Evolutionary conservation across 2,888 invertebrate genomes (phyloP), one percentile per base, ranked within the genome.

Genomic region (Cantharis rustica): DNA sequence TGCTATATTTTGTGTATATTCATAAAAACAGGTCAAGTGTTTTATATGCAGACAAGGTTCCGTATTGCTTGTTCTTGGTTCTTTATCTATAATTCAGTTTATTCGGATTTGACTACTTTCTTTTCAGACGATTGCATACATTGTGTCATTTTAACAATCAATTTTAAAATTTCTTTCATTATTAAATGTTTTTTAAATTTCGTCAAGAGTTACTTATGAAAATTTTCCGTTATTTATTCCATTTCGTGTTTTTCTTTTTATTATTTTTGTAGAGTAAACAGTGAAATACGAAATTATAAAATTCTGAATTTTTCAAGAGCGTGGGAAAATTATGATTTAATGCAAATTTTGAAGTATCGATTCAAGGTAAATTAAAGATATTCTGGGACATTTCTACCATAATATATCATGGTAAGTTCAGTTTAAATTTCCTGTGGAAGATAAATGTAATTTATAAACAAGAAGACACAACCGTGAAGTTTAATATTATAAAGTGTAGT

Each of bases 381-480:
- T n/a, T n/a, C 47, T n/a, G 47, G n/a, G n/a, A 47, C n/a, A 47
- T 47, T 7, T 5, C 47, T 47, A 47, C 2, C 2, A n/a, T 9
- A n/a, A n/a, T 47, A 47, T 47, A 47, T 47, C 47, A 47, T 47
- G n/a, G n/a, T 47, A 47, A 31, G 47, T 47, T 47, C 47, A n/a
- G 47, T 47, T 47, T 7, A 20, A 66, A 66, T 66, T 66, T 66
- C 17, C 15, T 20, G 16, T 20, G n/a, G 64, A 66, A 66, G 20
- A n/a, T 20, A 20, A 66, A 10, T 47, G 47, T 66, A 66, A 17
- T 66, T 66, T 66, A 66, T 64, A 31, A 72, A 68, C 26, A 66
- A 72, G 72, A 68, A 71, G 61, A 61, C 23, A 62, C 16, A 17
- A 61, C 66, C 64, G 23, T 71, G 62, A 72, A 72, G 47, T 72